Conservation (phyloP, 2,797 vertebrate genomes). For the Lithobates sylvaticus region DNA sequence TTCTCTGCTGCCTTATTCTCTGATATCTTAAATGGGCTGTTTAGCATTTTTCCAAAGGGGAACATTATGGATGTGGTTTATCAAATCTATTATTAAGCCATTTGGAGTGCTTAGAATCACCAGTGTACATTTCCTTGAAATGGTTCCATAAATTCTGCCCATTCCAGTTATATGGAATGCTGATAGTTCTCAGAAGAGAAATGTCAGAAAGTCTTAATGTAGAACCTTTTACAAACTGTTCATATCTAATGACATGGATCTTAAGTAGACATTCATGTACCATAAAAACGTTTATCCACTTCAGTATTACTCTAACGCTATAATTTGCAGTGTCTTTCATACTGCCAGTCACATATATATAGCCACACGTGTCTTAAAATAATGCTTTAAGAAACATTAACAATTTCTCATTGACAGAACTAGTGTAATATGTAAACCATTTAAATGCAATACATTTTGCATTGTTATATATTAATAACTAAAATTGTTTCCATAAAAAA, state of each 20-base stretch:
- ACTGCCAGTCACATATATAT: slow-evolving; percentile 14
- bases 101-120: no score
- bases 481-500: no score
- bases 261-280: slow-evolving; percentile 25
- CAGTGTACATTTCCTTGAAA: no score
- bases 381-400: slow-evolving; percentile 1
- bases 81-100: no score
- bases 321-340: slow-evolving; percentile 26
- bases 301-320: slow-evolving; percentile 12
- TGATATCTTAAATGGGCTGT: no score
- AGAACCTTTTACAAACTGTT: slow-evolving; percentile 7
- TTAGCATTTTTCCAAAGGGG: no score
- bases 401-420: background rate
- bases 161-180: background rate
- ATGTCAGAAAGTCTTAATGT: background rate
- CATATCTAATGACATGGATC: slow-evolving; percentile 5
- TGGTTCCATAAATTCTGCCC: background rate
- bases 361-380: slow-evolving; percentile 5
- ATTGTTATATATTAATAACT: no score
- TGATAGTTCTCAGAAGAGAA: background rate
- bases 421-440: background rate
- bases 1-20: no score
- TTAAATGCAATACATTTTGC: no score
- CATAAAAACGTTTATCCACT: background rate
- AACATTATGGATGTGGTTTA: no score